These are phyloP conservation scores for Hirudo medicinalis DNA, from an alignment of 1,140 invertebrate genomes.

Conservation along the genomic window DNA sequence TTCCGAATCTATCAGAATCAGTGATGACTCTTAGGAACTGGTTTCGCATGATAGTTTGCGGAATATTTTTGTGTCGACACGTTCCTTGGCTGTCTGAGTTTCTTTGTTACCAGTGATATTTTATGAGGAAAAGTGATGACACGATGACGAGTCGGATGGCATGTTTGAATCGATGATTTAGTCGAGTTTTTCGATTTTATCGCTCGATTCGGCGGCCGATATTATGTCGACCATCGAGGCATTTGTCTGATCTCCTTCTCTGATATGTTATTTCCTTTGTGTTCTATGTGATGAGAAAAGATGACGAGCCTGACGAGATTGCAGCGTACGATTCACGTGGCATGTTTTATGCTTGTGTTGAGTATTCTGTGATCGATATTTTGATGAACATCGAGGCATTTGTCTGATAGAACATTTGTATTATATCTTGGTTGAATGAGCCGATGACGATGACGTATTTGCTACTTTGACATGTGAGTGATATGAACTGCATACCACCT, in stretches of 20 bases:
- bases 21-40: background rate
- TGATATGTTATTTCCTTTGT: background rate
- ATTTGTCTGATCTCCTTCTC: background rate
- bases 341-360: too few species aligned
- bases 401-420: background rate
- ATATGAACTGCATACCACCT: background rate
- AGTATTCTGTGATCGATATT: too few species aligned
- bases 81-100: conserved; percentile 12
- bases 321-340: too few species aligned
- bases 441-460: conserved; percentile 3
- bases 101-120: background rate
- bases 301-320: too few species aligned
- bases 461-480: background rate
- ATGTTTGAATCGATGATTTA: background rate
- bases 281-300: background rate
- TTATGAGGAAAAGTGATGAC: background rate
- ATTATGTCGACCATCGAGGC: background rate
- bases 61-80: background rate
- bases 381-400: too few species aligned
- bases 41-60: conserved; percentile 3
- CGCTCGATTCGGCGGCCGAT: background rate
- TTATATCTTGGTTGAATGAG: background rate
- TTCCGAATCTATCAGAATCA: too few species aligned
- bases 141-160: conserved; percentile 11
- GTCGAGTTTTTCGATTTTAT: conserved; percentile 1